Evolutionary conservation across 2,113 vertebrate genomes (phyloP), one percentile per base, ranked within the genome.

Genomic region (Spea multiplicata): DNA sequence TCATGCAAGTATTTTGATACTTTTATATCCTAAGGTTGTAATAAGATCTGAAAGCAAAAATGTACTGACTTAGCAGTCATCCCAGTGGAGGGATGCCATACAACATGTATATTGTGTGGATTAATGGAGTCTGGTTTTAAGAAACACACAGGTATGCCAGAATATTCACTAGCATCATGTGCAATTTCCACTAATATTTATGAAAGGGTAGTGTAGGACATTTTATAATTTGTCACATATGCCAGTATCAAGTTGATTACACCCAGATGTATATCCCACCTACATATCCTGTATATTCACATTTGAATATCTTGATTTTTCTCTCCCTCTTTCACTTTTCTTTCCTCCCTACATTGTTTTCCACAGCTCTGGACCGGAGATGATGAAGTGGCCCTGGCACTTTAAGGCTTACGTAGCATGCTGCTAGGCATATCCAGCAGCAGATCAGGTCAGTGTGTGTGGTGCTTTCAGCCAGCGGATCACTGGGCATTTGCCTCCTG

Each of bases 11-110:
- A 61, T 55, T 49, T 48, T 52, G 49, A 80, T 74, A 74, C 5
- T 55, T 66, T 30, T 74, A 67, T 74, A 67, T 68, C 65, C 78
- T 74, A 48, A 44, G 65, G 47, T 12, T 80, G 78, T 74, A 80
- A 80, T 80, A 80, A 61, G 78, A 80, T 74, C 78, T 74, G 71
- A 80, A 74, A 49, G 78, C 45, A 74, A 68, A 80, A 66, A 80
- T 80, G 71, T 80, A 68, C 71, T 68, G 71, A 80, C 71, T 67
- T 50, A 74, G 78, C 70, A 73, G 46, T 44, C 59, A 64, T 80
- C 67, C 77, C 77, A 80, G 50, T 14, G 62, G 77, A 73, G 65
- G 53, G 64, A 80, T 55, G 71, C 52, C 59, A 62, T 44, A 73
- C 44, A 57, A 44, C 70, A 55, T 66, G 61, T 55, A 72, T 16